Percentiles rank a stretch among this genome's conserved stretches.
Conservation (phyloP, 1,140 invertebrate species). For the Babylonia areolata region DNA sequence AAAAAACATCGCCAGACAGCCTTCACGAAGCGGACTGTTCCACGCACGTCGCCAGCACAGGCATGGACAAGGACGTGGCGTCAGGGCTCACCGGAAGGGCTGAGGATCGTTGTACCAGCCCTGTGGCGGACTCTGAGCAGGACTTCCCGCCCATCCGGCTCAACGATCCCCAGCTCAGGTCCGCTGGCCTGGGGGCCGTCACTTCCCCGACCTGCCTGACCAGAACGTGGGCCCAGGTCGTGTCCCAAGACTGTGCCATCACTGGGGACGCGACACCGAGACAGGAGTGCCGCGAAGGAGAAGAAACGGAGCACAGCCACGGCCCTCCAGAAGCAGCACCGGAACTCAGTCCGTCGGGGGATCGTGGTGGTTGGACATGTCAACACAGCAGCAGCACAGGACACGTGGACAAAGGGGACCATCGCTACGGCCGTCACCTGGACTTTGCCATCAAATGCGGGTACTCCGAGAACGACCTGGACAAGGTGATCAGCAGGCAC, state of each 20-base stretch:
- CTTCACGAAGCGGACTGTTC: too few species aligned
- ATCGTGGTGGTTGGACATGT: neutral
- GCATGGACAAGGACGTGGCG: conserved; percentile 24
- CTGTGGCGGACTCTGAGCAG: neutral
- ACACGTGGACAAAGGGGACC: conserved; percentile 15
- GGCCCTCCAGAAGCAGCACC: neutral
- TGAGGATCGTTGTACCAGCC: neutral
- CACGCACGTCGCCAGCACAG: neutral
- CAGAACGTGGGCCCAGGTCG: conserved; percentile 20
- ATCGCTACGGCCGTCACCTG: neutral
- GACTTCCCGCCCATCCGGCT: neutral
- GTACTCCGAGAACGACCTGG: conserved; percentile 90
- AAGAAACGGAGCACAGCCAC: neutral
- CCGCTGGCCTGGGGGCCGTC: neutral
- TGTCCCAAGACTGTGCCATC: neutral
- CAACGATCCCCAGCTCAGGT: neutral
- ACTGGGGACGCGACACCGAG: too few species aligned
- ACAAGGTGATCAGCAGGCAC: conserved; percentile 87
- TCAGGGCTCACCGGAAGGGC: neutral
- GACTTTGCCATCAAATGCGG: conserved; percentile 87
- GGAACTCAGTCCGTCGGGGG: neutral
- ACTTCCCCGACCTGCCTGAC: neutral
- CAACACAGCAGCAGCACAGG: too few species aligned
- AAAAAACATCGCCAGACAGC: too few species aligned
- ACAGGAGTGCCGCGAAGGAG: too few species aligned